A percentile compares a stretch with the other conserved stretches of the same genome.
Conservation (phyloP, 2,113 vertebrate species). For the Misgurnus anguillicaudatus region DNA sequence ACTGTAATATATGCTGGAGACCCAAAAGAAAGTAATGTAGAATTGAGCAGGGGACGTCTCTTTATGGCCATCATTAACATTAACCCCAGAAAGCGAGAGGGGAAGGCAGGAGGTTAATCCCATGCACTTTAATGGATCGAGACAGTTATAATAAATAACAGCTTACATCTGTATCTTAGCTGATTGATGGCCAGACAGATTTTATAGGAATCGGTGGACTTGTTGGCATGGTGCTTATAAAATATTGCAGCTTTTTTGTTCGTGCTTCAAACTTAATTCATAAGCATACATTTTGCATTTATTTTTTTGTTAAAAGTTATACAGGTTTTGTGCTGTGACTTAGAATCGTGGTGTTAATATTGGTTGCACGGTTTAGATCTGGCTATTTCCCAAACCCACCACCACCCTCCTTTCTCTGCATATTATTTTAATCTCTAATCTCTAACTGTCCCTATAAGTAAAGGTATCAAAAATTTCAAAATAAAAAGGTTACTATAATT, state of each 20-base stretch:
- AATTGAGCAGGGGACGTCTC: slow-evolving; percentile 50
- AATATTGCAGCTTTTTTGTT: background rate
- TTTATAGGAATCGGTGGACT: background rate
- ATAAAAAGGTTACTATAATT: too few species aligned
- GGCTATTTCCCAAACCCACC: too few species aligned
- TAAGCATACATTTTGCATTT: background rate
- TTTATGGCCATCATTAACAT: slow-evolving; percentile 65
- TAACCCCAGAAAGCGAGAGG: slow-evolving; percentile 45
- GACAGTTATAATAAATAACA: slow-evolving; percentile 54
- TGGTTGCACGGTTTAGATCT: background rate
- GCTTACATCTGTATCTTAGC: slow-evolving; percentile 10
- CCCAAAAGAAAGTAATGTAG: slow-evolving; percentile 54
- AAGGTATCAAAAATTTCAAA: too few species aligned
- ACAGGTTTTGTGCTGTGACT: too few species aligned
- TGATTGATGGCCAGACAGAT: background rate
- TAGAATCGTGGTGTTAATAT: background rate
- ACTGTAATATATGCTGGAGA: slow-evolving; percentile 58
- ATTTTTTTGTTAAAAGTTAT: too few species aligned
- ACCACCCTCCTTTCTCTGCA: background rate
- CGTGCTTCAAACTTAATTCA: background rate
- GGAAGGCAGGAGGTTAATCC: slow-evolving; percentile 55
- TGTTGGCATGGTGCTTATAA: background rate
- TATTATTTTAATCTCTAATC: background rate
- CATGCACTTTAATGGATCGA: slow-evolving; percentile 46
- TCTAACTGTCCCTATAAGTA: too few species aligned